phyloP scores from a whole-genome alignment of 1,140 invertebrate species.

The Zaprionus lachaisei region DNA sequence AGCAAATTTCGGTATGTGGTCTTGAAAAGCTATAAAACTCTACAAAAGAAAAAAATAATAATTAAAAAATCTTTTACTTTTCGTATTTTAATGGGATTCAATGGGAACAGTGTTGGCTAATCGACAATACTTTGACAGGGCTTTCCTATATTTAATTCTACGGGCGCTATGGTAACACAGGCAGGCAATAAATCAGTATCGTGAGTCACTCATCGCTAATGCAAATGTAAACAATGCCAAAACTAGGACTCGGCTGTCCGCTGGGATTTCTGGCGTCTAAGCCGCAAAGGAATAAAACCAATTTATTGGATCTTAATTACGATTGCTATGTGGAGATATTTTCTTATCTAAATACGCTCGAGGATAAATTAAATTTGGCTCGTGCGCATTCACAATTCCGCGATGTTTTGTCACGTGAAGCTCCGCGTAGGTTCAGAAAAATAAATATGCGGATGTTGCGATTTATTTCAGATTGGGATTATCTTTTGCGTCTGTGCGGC shows the following conservation, averaged over 20 bases:
- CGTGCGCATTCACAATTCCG: conserved; percentile 50
- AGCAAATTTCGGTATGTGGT: conserved; percentile 65
- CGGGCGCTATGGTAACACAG: conserved; percentile 13
- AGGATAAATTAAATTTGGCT: conserved; percentile 61
- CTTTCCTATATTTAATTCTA: neutral
- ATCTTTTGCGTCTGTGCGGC: conserved; percentile 50
- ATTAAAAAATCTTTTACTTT: neutral
- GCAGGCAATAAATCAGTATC: neutral
- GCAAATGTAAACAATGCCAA: conserved; percentile 47
- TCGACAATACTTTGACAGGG: neutral
- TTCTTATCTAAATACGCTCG: conserved; percentile 48
- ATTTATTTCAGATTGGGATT: conserved; percentile 54
- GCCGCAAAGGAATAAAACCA: conserved; percentile 22
- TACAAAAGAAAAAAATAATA: conserved; percentile 18
- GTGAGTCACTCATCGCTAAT: neutral
- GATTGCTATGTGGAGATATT: conserved; percentile 62
- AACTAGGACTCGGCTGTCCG: conserved; percentile 52
- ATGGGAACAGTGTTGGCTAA: conserved; percentile 11
- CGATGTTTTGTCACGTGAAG: conserved; percentile 31
- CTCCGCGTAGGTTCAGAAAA: conserved; percentile 33
- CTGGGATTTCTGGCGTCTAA: conserved; percentile 54
- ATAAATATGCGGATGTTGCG: conserved; percentile 58
- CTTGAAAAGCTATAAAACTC: conserved; percentile 70
- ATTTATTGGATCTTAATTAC: conserved; percentile 66
- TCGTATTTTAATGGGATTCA: neutral